Conservation (phyloP, 1,140 invertebrate genomes). For the Laupala kohalensis region DNA sequence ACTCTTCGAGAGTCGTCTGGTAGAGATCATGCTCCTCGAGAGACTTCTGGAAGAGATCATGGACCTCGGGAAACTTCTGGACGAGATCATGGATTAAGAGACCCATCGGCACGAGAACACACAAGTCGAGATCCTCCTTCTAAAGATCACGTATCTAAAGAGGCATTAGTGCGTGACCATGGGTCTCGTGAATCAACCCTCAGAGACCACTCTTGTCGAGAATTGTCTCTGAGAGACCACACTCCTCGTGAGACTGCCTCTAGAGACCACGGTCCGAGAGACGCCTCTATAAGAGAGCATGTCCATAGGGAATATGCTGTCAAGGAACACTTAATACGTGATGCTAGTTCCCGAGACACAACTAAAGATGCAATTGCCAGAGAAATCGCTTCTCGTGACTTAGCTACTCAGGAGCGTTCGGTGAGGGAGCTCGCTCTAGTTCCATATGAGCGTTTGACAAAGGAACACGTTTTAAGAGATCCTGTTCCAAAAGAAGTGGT, state of each 20-base stretch:
- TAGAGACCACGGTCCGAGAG: background rate
- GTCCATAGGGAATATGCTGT: background rate
- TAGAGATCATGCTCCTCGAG: background rate
- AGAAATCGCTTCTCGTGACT: background rate
- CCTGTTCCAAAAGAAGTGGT: background rate
- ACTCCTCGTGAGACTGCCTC: background rate
- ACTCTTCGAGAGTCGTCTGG: background rate
- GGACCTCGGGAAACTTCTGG: too few species aligned
- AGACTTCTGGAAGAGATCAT: too few species aligned
- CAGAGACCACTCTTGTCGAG: background rate
- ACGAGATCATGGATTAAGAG: background rate
- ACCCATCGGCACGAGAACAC: background rate
- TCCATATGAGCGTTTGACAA: background rate
- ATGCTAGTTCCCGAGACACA: too few species aligned
- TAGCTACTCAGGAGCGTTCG: background rate
- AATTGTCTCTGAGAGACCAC: background rate
- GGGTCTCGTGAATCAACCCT: background rate
- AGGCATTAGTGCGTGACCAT: background rate
- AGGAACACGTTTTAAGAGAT: background rate
- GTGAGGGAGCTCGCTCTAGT: background rate
- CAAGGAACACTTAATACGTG: background rate
- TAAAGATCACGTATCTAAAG: background rate
- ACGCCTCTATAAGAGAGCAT: background rate
- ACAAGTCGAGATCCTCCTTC: background rate
- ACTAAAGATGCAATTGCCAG: background rate